A percentile compares a stretch with the other conserved stretches of the same genome.
phyloP scores from a whole-genome alignment of 2,797 vertebrate genomes.

The Chaetophractus vellerosus region DNA sequence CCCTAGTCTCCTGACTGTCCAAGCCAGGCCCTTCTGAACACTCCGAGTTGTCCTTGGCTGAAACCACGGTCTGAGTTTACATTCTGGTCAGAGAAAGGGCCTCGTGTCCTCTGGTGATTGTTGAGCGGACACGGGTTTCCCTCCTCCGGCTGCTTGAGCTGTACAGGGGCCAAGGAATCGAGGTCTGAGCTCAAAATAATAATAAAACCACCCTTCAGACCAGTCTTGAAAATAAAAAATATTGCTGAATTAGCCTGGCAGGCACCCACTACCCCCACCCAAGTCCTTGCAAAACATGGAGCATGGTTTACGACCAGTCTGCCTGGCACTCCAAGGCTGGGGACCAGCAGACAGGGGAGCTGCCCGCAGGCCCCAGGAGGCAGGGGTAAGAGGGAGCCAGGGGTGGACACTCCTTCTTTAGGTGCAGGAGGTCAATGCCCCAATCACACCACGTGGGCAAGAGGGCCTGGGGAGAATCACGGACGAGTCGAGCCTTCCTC shows the following conservation, averaged over 20 bases:
- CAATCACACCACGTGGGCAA: neutral
- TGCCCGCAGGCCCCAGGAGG: neutral
- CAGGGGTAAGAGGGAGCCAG: neutral
- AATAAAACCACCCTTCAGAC: neutral
- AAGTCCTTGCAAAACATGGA: neutral
- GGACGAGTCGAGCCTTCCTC: neutral
- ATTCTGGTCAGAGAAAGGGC: neutral
- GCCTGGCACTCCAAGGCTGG: neutral
- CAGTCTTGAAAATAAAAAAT: slow-evolving; percentile 5
- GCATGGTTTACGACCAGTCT: neutral
- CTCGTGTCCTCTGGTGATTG: neutral
- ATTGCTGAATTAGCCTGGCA: neutral
- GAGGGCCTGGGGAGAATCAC: neutral
- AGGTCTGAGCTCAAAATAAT: neutral
- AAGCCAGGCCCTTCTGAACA: neutral
- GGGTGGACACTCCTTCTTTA: neutral
- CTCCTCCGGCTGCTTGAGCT: neutral
- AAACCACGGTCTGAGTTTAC: neutral
- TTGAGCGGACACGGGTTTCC: neutral
- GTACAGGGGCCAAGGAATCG: neutral
- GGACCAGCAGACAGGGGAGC: neutral
- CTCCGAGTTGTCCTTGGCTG: rapidly evolving
- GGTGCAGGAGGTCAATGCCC: neutral
- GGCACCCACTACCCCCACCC: neutral
- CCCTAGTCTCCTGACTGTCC: neutral